Conservation (phyloP, 2,113 vertebrate genomes). For the Perca flavescens region DNA sequence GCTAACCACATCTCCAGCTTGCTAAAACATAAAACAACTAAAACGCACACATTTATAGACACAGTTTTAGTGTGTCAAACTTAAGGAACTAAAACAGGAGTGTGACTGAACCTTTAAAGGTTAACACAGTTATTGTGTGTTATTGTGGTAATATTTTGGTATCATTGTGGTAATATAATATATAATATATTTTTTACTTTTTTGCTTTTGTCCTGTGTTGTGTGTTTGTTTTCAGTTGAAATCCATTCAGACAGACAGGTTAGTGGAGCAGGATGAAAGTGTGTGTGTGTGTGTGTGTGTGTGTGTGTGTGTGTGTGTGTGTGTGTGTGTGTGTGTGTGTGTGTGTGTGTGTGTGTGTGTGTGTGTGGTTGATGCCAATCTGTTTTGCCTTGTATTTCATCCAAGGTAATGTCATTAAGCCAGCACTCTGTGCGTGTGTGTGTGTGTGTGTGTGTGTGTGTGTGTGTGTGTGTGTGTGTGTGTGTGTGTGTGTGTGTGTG, state of each 20-base stretch:
- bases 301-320: conserved; percentile 20
- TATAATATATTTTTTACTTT: not conserved
- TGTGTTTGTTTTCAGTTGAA: conserved; percentile 49
- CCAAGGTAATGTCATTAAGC: conserved; percentile 85
- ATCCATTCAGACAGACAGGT: conserved; percentile 49
- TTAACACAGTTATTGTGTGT: not conserved
- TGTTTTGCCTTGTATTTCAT: conserved; percentile 81
- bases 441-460: conserved; percentile 38
- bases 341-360: conserved; percentile 35
- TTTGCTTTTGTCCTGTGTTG: conserved; percentile 18
- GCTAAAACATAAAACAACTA: not conserved
- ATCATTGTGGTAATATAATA: conserved; percentile 1
- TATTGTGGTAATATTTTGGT: not conserved
- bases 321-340: conserved; percentile 32
- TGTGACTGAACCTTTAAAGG: not conserved
- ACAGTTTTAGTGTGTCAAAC: not conserved
- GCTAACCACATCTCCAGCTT: not conserved
- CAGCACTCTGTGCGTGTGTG: conserved; percentile 65
- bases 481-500: conserved; percentile 53
- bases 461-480: conserved; percentile 20
- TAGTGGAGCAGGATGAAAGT: conserved; percentile 58
- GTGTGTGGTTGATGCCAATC: conserved; percentile 64
- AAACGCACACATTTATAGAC: not conserved
- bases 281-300: conserved; percentile 18
- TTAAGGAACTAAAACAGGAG: not conserved